Percentiles rank a stretch among this genome's conserved stretches.
These are phyloP conservation scores for Callyntrura guangdongensis DNA, from an alignment of 2,888 invertebrate genomes.

Conservation along the genomic window DNA sequence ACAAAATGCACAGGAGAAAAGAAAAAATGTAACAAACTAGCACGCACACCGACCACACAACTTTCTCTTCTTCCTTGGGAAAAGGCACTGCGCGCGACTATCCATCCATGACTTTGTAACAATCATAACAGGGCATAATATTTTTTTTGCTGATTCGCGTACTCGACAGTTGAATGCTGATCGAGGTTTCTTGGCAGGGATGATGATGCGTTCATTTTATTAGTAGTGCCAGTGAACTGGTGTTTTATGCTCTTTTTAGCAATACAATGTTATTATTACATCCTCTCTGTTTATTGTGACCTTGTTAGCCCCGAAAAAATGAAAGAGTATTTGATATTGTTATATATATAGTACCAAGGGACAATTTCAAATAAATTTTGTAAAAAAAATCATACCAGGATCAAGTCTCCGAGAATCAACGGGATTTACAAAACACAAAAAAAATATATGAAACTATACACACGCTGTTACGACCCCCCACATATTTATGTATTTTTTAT, in stretches of 20 bases:
- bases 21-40: neutral
- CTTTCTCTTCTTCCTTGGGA: neutral
- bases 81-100: neutral
- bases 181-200: neutral
- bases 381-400: too few species aligned
- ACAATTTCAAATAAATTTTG: too few species aligned
- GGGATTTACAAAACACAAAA: neutral
- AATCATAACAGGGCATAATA: slow-evolving; percentile 18
- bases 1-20: neutral
- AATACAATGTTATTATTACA: neutral
- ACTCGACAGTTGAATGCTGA: neutral
- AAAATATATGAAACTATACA: neutral
- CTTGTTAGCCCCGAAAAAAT: neutral
- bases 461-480: neutral
- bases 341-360: neutral
- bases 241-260: neutral
- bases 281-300: neutral
- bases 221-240: neutral
- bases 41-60: slow-evolving; percentile 1
- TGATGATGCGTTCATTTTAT: slow-evolving; percentile 6
- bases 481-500: neutral
- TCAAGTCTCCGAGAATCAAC: too few species aligned
- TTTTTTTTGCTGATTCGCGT: neutral
- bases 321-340: neutral
- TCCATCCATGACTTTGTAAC: neutral